Conservation (phyloP, 2,888 invertebrate species). For the Apamea anceps region DNA sequence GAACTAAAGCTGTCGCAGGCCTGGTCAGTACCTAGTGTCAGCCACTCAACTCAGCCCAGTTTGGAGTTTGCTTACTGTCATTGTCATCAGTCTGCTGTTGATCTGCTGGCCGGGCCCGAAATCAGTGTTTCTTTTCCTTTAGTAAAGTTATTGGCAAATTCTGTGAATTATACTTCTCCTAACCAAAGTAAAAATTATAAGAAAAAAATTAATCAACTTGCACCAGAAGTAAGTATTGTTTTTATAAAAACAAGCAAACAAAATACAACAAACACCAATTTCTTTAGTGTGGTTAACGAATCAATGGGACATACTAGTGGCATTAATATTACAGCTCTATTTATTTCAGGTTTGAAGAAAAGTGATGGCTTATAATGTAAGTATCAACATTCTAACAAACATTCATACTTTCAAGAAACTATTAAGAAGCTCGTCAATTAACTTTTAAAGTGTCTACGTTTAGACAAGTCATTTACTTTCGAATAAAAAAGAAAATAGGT, state of each 20-base stretch:
- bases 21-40: neutral
- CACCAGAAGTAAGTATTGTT: constrained; percentile 32
- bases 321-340: constrained; percentile 2
- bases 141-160: constrained; percentile 7
- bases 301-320: neutral
- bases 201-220: neutral
- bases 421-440: neutral
- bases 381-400: constrained; percentile 52
- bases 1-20: too few species aligned
- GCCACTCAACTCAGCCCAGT: too few species aligned
- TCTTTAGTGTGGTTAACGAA: neutral
- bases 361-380: constrained; percentile 75
- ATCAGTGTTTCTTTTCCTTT: constrained; percentile 5
- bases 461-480: neutral
- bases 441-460: neutral
- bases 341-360: constrained; percentile 52
- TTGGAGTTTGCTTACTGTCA: neutral
- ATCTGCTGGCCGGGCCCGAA: neutral
- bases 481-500: neutral
- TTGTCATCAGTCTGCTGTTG: neutral
- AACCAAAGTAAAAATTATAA: neutral
- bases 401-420: neutral
- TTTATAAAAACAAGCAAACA: neutral
- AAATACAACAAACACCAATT: constrained; percentile 1
- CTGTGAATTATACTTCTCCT: constrained; percentile 2